Base-by-base conservation (phyloP, 2,113 vertebrate species). In the Amblyornis subalaris region DNA sequence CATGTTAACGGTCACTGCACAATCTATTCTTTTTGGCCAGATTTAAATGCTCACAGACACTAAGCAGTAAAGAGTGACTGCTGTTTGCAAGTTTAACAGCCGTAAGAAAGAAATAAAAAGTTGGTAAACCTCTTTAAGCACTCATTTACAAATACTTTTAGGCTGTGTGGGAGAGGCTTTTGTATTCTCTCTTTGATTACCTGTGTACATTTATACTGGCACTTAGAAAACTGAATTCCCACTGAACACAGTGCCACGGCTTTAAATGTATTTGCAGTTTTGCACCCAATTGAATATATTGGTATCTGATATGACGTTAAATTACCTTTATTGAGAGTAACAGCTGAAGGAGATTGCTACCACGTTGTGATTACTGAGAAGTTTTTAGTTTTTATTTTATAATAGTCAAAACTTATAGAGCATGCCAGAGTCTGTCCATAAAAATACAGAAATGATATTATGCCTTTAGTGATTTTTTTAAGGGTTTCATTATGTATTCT, bases 251-350 rank as follows among this genome's bases (percentile, higher is more conserved):
- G 36, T 40, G 15, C 66, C 66, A 89, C 73, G 57, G 31, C 78
- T 93, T 95, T 76, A 91, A 95, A 77, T 67, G 16, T 91, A 66
- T 93, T 95, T 20, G 8, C 50, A 71, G 87, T 89, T 95, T 89
- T 84, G 58, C 77, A 85, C 55, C 83, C 78, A 85, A 72, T 77
- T 1, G 6, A 88, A 48, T 96, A 77, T 91, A 74, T 73, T 72
- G 66, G 95, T 94, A 80, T 91, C 74, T 91, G 78, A 87, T 61
- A 17, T 44, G 61, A 58, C 14, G 35, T 67, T 85, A 88, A 85
- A 94, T 94, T 92, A 72, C 81, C 85, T 96, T 96, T 86, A 89
- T 45, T 82, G 58, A 36, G 25, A 35, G 15, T 23, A 90, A 76
- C 29, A 91, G 47, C 54, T 93, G 88, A 94, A 88, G 66, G 36